Evolutionary conservation across 2,797 vertebrate genomes (phyloP).

Genomic region (Hybognathus amarus): DNA sequence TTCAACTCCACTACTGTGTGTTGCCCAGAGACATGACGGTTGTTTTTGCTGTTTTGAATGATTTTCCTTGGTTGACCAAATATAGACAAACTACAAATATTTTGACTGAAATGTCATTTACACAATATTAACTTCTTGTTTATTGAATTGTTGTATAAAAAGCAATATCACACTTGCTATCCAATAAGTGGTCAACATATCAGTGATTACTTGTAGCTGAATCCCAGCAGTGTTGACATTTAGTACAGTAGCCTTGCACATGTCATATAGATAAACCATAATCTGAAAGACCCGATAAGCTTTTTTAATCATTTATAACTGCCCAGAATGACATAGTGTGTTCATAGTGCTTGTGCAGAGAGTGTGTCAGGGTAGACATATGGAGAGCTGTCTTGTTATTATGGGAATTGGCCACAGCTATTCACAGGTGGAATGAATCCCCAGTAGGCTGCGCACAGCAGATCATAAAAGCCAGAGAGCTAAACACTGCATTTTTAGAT

Average conservation of each 20-base stretch:
- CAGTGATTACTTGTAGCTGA: not conserved
- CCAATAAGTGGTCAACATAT: not conserved
- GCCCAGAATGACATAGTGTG: conserved; percentile 7
- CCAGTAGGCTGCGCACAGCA: conserved; percentile 3
- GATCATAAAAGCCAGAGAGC: conserved; percentile 28
- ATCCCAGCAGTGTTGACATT: not conserved
- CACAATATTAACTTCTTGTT: not conserved
- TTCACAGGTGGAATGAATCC: conserved; percentile 24
- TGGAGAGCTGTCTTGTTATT: conserved; percentile 14
- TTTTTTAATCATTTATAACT: conserved; percentile 3
- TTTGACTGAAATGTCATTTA: not conserved
- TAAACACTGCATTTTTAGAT: not conserved
- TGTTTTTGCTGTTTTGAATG: not conserved
- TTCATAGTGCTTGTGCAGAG: not conserved
- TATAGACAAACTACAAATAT: not conserved
- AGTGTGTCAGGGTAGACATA: not conserved
- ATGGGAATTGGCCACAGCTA: conserved; percentile 20
- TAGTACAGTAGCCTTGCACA: not conserved
- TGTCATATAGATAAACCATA: conserved; percentile 3
- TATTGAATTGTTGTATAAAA: not conserved
- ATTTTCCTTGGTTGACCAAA: not conserved
- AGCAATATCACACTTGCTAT: not conserved
- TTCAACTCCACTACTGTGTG: not conserved
- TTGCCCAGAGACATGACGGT: not conserved
- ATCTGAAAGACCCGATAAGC: conserved; percentile 14